phyloP scores from a whole-genome alignment of 2,888 invertebrate genomes.

The Agonopterix heracliana region DNA sequence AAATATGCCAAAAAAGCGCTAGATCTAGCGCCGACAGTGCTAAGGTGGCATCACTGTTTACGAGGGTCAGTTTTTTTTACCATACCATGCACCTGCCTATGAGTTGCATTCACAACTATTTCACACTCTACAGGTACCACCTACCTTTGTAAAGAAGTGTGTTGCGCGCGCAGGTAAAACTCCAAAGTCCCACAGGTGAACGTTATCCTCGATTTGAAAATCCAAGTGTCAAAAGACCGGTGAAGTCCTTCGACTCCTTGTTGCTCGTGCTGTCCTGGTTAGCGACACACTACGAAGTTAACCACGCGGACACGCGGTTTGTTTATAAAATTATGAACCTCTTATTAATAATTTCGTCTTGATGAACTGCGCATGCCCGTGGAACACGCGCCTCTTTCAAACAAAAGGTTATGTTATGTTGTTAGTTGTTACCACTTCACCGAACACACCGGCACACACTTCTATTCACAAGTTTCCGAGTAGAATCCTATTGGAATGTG shows the following conservation, averaged over 20 bases:
- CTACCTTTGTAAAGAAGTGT: slow-evolving; percentile 64
- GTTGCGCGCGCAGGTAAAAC: slow-evolving; percentile 72
- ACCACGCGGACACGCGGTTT: slow-evolving; percentile 51
- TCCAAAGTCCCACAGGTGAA: slow-evolving; percentile 72
- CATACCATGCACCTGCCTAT: slow-evolving; percentile 22
- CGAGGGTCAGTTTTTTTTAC: slow-evolving; percentile 25
- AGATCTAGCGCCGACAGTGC: too few relatives aligned
- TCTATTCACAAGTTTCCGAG: slow-evolving; percentile 44
- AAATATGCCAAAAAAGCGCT: too few relatives aligned
- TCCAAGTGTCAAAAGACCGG: slow-evolving; percentile 30
- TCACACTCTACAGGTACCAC: not conserved
- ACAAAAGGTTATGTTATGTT: slow-evolving; percentile 68
- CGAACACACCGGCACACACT: slow-evolving; percentile 24
- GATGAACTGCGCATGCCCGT: slow-evolving; percentile 67
- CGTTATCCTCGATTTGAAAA: slow-evolving; percentile 54
- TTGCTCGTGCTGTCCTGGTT: slow-evolving; percentile 49
- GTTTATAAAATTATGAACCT: slow-evolving; percentile 68
- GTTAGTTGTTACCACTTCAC: slow-evolving; percentile 53
- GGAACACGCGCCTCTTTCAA: slow-evolving; percentile 65
- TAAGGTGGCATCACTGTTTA: too few relatives aligned
- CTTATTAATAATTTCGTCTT: slow-evolving; percentile 62
- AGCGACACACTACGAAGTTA: slow-evolving; percentile 44
- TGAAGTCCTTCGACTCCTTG: slow-evolving; percentile 20
- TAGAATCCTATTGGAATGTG: slow-evolving; percentile 53
- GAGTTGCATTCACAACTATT: not conserved